Conservation (phyloP, 2,113 vertebrate species). For the Sardina pilchardus region DNA sequence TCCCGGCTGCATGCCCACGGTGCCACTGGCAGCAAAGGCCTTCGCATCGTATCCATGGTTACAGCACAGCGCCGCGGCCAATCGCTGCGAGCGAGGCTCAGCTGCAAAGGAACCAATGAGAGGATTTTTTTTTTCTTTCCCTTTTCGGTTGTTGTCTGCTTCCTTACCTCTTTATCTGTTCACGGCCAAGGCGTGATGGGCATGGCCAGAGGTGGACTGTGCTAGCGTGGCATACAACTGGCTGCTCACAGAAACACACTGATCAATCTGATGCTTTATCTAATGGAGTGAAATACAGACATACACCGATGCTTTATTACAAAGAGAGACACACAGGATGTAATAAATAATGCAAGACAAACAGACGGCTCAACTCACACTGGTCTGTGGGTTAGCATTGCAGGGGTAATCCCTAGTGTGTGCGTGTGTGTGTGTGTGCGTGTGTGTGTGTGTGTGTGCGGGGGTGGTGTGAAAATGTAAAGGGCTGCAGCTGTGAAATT, state of each 20-base stretch:
- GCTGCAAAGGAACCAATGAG: slow-evolving; percentile 26
- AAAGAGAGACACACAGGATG: neutral
- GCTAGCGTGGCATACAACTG: neutral
- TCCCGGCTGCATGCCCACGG: neutral
- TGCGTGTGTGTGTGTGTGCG: neutral
- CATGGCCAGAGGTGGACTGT: neutral
- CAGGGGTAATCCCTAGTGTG: neutral
- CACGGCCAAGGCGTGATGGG: neutral
- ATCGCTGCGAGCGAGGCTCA: slow-evolving; percentile 22
- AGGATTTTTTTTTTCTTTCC: slow-evolving; percentile 19
- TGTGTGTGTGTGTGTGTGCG: neutral
- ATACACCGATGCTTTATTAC: neutral
- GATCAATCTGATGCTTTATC: too few species aligned
- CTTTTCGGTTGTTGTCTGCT: slow-evolving; percentile 5
- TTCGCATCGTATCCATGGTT: slow-evolving; percentile 42
- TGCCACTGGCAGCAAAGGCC: neutral
- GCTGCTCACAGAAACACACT: neutral
- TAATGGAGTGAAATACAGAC: neutral
- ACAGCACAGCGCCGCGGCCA: slow-evolving; percentile 40
- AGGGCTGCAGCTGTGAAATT: neutral
- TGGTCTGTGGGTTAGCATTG: neutral
- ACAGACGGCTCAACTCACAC: neutral
- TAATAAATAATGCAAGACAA: neutral
- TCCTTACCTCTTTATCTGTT: neutral
- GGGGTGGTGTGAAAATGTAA: neutral